These are phyloP conservation scores for Ectobius pallidus DNA, from an alignment of 2,888 invertebrate genomes.

Conservation along the genomic window DNA sequence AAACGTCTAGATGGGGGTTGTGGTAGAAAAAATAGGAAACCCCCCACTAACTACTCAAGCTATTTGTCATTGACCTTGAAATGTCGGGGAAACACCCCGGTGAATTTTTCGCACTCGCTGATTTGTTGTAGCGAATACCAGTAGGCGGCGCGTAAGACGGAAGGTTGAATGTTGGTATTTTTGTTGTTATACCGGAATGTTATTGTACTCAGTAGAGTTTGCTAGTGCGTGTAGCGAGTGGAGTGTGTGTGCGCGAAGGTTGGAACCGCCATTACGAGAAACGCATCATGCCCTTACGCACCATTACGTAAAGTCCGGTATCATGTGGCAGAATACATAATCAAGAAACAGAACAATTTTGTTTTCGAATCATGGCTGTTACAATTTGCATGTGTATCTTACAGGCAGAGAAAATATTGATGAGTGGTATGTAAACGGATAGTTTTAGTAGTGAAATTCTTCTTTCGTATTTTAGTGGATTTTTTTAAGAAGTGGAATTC, in stretches of 20 bases:
- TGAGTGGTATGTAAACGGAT: no score
- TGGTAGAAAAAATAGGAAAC: constrained; percentile 24
- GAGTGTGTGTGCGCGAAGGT: constrained; percentile 10
- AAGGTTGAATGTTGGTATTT: constrained; percentile 1
- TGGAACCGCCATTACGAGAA: constrained; percentile 36
- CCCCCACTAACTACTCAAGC: background rate
- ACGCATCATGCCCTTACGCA: constrained; percentile 33
- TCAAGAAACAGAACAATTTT: background rate
- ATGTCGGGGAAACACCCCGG: constrained; percentile 19
- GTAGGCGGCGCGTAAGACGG: constrained; percentile 21
- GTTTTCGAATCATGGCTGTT: no score
- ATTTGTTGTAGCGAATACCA: constrained; percentile 21
- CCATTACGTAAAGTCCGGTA: constrained; percentile 33
- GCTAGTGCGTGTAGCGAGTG: constrained; percentile 17
- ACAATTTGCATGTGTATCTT: no score
- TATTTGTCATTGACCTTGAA: constrained; percentile 21
- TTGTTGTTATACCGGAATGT: constrained; percentile 7
- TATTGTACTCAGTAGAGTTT: constrained; percentile 5
- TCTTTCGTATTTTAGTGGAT: no score
- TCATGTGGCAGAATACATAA: background rate
- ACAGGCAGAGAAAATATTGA: no score
- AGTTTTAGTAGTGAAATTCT: no score
- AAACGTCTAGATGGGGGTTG: constrained; percentile 17
- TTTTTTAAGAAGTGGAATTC: no score
- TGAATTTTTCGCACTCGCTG: constrained; percentile 23